phyloP scores from a whole-genome alignment of 2,113 vertebrate species.

The Dascyllus trimaculatus region DNA sequence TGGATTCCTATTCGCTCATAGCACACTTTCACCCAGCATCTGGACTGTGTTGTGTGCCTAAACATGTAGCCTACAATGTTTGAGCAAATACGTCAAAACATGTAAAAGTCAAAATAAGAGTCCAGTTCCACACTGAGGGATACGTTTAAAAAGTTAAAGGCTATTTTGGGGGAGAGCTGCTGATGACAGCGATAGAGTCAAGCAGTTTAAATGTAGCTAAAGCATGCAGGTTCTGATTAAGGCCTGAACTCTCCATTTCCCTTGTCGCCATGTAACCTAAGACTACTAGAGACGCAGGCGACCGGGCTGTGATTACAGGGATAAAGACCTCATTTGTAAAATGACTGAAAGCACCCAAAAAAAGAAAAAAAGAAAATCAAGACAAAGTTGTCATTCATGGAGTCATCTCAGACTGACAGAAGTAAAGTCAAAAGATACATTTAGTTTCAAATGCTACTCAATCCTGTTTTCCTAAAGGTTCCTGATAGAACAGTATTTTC shows the following conservation, averaged over 20 bases:
- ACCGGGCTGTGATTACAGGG: constrained; percentile 38
- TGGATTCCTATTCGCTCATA: background rate
- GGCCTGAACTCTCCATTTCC: constrained; percentile 14
- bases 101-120: constrained; percentile 31
- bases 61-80: constrained; percentile 27
- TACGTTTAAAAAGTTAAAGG: constrained; percentile 5
- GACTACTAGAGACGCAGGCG: background rate
- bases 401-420: too few species aligned
- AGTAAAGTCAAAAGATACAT: too few species aligned
- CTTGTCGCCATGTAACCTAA: constrained; percentile 44
- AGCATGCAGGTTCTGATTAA: constrained; percentile 54
- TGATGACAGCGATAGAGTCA: constrained; percentile 51
- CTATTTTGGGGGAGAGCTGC: constrained; percentile 13
- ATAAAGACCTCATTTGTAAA: constrained; percentile 21
- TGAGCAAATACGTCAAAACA: constrained; percentile 58
- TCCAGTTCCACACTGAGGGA: constrained; percentile 11
- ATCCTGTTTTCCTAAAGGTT: background rate
- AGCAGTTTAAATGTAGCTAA: constrained; percentile 34
- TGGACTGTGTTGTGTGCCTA: constrained; percentile 48
- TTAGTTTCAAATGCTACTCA: too few species aligned
- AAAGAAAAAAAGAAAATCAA: background rate
- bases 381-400: too few species aligned
- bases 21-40: constrained; percentile 26
- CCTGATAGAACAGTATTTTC: background rate
- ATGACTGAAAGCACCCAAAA: background rate